Conservation (phyloP, 1,140 invertebrate species). For the Drosophila sulfurigaster region DNA sequence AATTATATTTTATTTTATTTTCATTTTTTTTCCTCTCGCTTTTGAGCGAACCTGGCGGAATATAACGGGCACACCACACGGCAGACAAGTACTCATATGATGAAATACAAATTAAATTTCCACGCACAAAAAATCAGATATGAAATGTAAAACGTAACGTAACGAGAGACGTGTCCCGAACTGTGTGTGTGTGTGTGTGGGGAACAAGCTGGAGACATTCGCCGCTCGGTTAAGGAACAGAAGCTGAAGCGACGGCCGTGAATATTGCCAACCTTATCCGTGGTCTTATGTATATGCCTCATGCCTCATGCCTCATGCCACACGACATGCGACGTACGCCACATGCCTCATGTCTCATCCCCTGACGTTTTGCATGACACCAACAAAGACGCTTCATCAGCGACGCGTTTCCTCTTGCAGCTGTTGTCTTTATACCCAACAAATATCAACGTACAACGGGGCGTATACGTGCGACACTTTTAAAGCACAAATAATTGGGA, state of each 20-base stretch:
- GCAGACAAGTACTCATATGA: constrained; percentile 64
- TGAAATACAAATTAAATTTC: constrained; percentile 83
- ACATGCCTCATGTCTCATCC: constrained; percentile 7
- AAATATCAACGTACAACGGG: neutral
- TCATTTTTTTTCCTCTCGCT: constrained; percentile 37
- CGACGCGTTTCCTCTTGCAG: constrained; percentile 34
- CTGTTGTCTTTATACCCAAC: constrained; percentile 36
- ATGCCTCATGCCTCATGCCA: neutral
- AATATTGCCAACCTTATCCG: constrained; percentile 12
- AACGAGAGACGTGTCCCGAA: constrained; percentile 27
- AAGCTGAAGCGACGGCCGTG: neutral
- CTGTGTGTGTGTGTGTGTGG: neutral
- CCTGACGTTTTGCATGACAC: constrained; percentile 9
- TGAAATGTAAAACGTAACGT: constrained; percentile 79
- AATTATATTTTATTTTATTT: constrained; percentile 39
- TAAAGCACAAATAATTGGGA: too few relatives aligned
- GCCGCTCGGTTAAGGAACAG: constrained; percentile 1
- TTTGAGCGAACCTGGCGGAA: constrained; percentile 17
- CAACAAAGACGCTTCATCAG: constrained; percentile 49
- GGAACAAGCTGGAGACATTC: neutral
- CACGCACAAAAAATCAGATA: constrained; percentile 76
- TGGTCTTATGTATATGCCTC: neutral
- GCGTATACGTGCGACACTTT: neutral
- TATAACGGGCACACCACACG: constrained; percentile 36
- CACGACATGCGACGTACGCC: neutral